A percentile compares a stretch with the other conserved stretches of the same genome.
Evolutionary conservation across 2,888 invertebrate species (phyloP).

Genomic region (Cremastinae sp.): DNA sequence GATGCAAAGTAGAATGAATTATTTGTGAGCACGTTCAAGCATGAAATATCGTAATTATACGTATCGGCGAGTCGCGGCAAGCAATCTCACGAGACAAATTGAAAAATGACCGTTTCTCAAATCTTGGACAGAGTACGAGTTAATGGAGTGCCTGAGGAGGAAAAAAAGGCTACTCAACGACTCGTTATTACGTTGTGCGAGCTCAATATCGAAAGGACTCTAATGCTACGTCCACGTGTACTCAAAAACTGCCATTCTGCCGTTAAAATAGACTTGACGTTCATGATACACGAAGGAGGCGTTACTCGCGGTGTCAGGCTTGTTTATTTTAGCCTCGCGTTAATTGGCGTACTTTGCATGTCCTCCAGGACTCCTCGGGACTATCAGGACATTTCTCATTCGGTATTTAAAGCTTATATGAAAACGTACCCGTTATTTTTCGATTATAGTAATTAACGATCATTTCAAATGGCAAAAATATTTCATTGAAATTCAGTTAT

Average conservation of each 20-base stretch:
- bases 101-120: slow-evolving; percentile 34
- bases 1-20: slow-evolving; percentile 14
- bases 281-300: slow-evolving; percentile 37
- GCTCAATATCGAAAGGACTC: background rate
- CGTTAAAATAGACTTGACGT: background rate
- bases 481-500: no score
- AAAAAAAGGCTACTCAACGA: slow-evolving; percentile 17
- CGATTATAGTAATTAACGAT: slow-evolving; percentile 45
- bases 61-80: slow-evolving; percentile 23
- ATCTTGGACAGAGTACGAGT: background rate
- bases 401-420: background rate
- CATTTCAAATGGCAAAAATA: slow-evolving; percentile 31
- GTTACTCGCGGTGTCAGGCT: slow-evolving; percentile 35
- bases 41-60: slow-evolving; percentile 40
- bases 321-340: slow-evolving; percentile 58
- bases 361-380: slow-evolving; percentile 49
- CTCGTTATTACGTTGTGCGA: slow-evolving; percentile 20
- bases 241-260: background rate
- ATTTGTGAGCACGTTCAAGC: background rate
- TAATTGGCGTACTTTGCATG: slow-evolving; percentile 52
- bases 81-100: slow-evolving; percentile 48
- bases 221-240: background rate
- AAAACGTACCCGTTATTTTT: slow-evolving; percentile 28
- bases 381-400: slow-evolving; percentile 41
- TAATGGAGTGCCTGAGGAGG: background rate